Evolutionary conservation across 2,888 invertebrate species (phyloP).

Genomic region (Meloe dianella): DNA sequence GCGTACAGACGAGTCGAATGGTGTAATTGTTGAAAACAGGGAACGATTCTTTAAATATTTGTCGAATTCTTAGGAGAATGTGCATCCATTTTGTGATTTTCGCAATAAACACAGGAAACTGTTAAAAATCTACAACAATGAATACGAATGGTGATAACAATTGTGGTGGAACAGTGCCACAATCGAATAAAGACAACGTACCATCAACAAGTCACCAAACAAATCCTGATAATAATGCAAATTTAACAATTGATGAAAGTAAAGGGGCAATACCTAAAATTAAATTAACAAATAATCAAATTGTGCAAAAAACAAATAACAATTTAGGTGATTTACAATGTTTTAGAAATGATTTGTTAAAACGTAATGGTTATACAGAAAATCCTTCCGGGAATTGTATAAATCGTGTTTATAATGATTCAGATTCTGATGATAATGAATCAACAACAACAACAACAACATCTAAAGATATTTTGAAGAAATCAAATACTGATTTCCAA

Average conservation of each 20-base stretch:
- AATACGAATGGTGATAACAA: conserved; percentile 8
- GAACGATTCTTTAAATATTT: conserved; percentile 1
- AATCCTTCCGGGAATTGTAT: conserved; percentile 22
- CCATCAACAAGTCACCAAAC: conserved; percentile 25
- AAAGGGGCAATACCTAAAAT: conserved; percentile 52
- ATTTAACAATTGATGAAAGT: conserved; percentile 36
- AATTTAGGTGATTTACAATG: conserved; percentile 45
- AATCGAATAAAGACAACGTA: conserved; percentile 20
- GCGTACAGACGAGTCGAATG: not conserved
- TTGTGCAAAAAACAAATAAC: conserved; percentile 46
- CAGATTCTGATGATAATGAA: conserved; percentile 15
- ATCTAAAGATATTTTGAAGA: not conserved
- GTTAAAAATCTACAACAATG: not conserved
- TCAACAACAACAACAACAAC: not conserved
- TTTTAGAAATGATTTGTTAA: conserved; percentile 31
- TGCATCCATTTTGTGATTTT: not conserved
- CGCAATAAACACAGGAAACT: not conserved
- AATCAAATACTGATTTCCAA: conserved; percentile 10
- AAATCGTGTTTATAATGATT: conserved; percentile 20
- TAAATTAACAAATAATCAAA: conserved; percentile 33
- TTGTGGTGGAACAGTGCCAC: no score
- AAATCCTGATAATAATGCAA: conserved; percentile 46
- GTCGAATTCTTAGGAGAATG: not conserved
- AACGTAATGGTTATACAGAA: conserved; percentile 40
- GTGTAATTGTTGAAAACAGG: not conserved